These are phyloP conservation scores for Drosophila prolongata DNA, from an alignment of 2,888 invertebrate genomes.

Conservation along the genomic window DNA sequence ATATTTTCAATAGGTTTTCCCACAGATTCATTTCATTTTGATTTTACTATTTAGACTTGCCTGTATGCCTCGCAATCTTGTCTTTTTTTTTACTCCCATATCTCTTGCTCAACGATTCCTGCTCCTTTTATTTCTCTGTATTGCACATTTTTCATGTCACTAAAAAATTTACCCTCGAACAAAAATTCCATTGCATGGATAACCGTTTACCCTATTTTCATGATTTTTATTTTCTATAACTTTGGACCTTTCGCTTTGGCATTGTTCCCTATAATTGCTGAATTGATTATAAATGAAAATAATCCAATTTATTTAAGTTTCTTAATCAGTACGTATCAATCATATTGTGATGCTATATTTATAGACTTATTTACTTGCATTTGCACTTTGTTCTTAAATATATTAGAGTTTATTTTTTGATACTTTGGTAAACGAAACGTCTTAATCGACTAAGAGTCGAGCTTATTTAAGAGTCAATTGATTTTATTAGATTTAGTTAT, in stretches of 20 bases:
- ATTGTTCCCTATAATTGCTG: conserved; percentile 3
- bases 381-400: not conserved
- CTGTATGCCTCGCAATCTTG: conserved; percentile 7
- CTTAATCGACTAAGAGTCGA: too few species aligned
- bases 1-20: conserved; percentile 72
- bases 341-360: not conserved
- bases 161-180: conserved; percentile 52
- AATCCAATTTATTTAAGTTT: not conserved
- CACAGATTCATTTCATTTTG: conserved; percentile 73
- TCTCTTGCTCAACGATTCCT: conserved; percentile 9
- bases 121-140: conserved; percentile 24
- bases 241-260: not conserved
- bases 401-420: not conserved
- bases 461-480: too few species aligned
- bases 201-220: conserved; percentile 30
- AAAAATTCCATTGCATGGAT: conserved; percentile 34
- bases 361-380: not conserved
- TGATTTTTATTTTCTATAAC: conserved; percentile 13
- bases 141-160: conserved; percentile 80
- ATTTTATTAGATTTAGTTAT: too few species aligned
- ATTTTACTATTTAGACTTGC: conserved; percentile 75
- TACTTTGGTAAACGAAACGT: not conserved
- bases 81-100: conserved; percentile 17
- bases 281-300: not conserved
- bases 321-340: too few species aligned